These are phyloP conservation scores for Mormyrops boulengeri DNA, from an alignment of 2,797 vertebrate species.

Conservation along the genomic window DNA sequence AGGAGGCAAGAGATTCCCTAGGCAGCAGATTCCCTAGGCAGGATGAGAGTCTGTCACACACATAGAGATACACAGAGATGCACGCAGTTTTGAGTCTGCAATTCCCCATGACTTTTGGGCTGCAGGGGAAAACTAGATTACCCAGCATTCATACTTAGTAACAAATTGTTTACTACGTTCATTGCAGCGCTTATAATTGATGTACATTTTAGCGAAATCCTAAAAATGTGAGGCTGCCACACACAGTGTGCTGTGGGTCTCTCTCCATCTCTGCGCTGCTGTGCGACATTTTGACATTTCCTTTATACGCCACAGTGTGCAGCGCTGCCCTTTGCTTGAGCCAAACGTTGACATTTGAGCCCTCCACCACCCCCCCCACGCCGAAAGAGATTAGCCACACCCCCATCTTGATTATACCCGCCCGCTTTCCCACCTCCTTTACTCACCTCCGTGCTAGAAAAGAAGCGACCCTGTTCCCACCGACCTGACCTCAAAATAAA, in stretches of 20 bases:
- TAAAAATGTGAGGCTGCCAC: background rate
- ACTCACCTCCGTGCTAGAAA: background rate
- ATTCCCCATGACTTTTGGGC: background rate
- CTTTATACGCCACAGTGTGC: background rate
- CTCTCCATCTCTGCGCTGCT: background rate
- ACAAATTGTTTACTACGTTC: background rate
- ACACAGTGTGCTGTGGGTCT: background rate
- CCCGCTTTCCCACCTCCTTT: background rate
- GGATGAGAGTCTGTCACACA: background rate
- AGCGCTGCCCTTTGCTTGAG: background rate
- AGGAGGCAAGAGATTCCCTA: background rate
- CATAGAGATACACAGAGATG: background rate
- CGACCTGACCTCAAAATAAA: background rate
- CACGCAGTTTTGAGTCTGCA: background rate
- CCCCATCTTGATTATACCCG: background rate
- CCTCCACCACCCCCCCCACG: background rate
- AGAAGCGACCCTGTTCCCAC: background rate
- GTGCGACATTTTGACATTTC: background rate
- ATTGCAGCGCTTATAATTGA: background rate
- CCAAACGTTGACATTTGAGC: background rate
- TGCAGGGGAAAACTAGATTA: background rate
- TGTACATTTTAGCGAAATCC: background rate
- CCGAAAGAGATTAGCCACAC: background rate
- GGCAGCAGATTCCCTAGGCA: background rate
- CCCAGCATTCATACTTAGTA: background rate